Evolutionary conservation across 2,797 vertebrate genomes (phyloP), one percentile per base, ranked within the genome.

Genomic region (Glossophaga mutica): DNA sequence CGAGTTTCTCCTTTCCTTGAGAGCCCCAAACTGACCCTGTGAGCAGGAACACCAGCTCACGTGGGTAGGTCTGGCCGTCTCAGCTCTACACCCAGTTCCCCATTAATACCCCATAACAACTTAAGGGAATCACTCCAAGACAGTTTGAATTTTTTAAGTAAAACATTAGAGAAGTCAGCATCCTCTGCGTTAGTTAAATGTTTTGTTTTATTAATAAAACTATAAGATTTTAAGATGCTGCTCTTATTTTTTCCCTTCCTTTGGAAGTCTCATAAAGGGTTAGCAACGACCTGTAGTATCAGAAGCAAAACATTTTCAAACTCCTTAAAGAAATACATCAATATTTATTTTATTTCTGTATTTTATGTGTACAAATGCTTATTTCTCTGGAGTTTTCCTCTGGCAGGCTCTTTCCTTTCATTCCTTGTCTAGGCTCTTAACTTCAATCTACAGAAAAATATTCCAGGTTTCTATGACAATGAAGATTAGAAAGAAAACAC

Each of bases 1-100:
- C 21, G 34, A 68, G 62, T 90, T 92, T 86, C 50, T 90, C 46
- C n/a, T 90, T 97, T 79, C 39, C 34, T 96, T 91, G 71, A 67
- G 21, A 95, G 59, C 62, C 37, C 50, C 74, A 92, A 7, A 70
- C 29, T 22, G 59, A 86, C 79, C n/a, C 42, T 12, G 3, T 34
- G 22, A 86, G 34, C 14, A 71, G 59, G 70, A 88, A 85, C 57
- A 21, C 37, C 34, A 37, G 55, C 50, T 93, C 62, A 87, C 1
- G 21, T 3, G 3, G 19, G 37, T 7, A 67, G 87, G 21, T 39
- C 22, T 71, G 2, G 1, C 32, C 0, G 5, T 52, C 29, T 32
- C 22, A 55, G 24, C 26, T 44, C 29, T 46, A 18, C 3, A 19
- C 18, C 32, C 0, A 9, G 9, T 37, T 87, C 42, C 34, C 67